Evolutionary conservation across 2,797 vertebrate genomes (phyloP).

Genomic region (Hydrocynus forskahlii): DNA sequence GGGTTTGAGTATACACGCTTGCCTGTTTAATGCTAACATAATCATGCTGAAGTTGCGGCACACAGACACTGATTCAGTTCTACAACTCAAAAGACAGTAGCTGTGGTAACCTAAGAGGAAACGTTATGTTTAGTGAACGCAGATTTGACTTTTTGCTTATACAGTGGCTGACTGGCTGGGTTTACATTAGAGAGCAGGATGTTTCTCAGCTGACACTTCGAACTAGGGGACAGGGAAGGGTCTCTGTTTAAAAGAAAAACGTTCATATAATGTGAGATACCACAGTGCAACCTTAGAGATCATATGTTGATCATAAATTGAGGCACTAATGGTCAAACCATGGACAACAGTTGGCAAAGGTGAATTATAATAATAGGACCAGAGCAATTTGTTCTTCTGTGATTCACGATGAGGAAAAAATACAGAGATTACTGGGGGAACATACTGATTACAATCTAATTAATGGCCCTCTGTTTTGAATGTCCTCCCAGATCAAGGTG

Average conservation of each 20-base stretch:
- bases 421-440: neutral
- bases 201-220: neutral
- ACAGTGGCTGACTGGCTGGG: slow-evolving; percentile 25
- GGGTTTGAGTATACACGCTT: neutral
- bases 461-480: neutral
- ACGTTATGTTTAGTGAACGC: slow-evolving; percentile 18
- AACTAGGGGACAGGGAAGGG: neutral
- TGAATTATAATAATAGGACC: neutral
- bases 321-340: slow-evolving; percentile 3
- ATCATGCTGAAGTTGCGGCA: slow-evolving; percentile 3
- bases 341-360: neutral
- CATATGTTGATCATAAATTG: neutral
- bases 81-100: neutral
- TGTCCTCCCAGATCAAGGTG: neutral
- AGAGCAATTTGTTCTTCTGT: neutral
- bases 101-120: neutral
- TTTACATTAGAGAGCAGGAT: neutral
- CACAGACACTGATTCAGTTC: neutral
- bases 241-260: slow-evolving; percentile 8
- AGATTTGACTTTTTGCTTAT: slow-evolving; percentile 13
- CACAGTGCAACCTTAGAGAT: neutral
- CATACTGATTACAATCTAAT: neutral
- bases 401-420: neutral
- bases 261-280: neutral
- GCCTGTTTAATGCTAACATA: slow-evolving; percentile 11